These are phyloP conservation scores for Parazoanthus darwini DNA, from an alignment of 92 coral and sea anemone species.

Conservation along the genomic window DNA sequence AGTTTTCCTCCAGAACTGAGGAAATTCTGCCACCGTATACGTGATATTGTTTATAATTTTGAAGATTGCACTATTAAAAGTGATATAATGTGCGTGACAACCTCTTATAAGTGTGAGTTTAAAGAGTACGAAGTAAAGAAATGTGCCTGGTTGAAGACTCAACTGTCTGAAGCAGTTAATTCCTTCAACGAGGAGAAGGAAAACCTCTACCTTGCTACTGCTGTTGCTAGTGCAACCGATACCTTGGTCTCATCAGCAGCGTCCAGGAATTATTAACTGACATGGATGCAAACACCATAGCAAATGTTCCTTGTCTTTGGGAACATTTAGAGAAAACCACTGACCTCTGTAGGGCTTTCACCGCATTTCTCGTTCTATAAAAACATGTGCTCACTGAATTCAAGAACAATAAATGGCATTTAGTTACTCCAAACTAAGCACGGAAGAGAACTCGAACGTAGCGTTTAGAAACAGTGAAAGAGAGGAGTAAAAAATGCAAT, in stretches of 20 bases:
- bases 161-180: conserved; percentile 45
- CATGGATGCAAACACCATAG: conserved; percentile 25
- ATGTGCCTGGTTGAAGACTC: conserved; percentile 30
- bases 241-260: conserved; percentile 35
- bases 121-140: conserved; percentile 27
- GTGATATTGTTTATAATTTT: conserved; percentile 33
- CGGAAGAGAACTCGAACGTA: too few relatives aligned
- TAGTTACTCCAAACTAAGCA: too few relatives aligned
- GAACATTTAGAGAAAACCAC: conserved; percentile 10
- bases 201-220: conserved; percentile 11
- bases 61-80: conserved; percentile 34
- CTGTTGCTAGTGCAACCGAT: conserved; percentile 29
- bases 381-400: too few relatives aligned
- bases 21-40: conserved; percentile 35
- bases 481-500: too few relatives aligned
- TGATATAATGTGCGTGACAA: conserved; percentile 41
- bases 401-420: too few relatives aligned
- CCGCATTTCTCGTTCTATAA: not conserved
- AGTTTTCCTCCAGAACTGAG: conserved; percentile 27
- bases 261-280: conserved; percentile 38
- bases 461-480: too few relatives aligned
- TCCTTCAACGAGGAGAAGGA: conserved; percentile 39
- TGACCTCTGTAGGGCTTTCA: conserved; percentile 10
- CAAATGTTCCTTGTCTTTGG: conserved; percentile 34
- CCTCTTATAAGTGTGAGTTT: conserved; percentile 11